Conservation (phyloP, 1,140 invertebrate species). For the Drosophila pseudoobscura region DNA sequence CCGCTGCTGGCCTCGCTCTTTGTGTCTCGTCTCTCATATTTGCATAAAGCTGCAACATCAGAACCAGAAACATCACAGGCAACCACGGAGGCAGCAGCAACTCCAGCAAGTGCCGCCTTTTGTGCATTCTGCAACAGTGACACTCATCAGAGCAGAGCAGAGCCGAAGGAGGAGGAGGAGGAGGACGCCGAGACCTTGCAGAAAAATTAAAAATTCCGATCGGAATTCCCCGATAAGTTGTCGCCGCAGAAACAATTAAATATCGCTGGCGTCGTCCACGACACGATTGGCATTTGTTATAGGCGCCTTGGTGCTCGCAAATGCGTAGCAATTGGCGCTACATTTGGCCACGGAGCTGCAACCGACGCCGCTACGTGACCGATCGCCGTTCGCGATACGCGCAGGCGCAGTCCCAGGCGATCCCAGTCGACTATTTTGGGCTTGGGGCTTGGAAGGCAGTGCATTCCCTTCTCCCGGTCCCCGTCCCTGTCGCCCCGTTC, state of each 20-base stretch:
- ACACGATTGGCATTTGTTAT: conserved; percentile 82
- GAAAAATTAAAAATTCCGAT: conserved; percentile 80
- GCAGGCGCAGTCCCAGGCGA: conserved; percentile 1
- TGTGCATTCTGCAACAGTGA: conserved; percentile 64
- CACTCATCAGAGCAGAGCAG: conserved; percentile 60
- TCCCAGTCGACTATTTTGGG: conserved; percentile 46
- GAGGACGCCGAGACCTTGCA: conserved; percentile 43
- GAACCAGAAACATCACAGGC: neutral
- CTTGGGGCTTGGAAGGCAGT: conserved; percentile 9
- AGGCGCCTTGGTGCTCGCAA: conserved; percentile 76
- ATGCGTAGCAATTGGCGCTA: conserved; percentile 81
- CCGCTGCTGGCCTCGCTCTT: conserved; percentile 13
- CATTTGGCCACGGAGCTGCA: conserved; percentile 75
- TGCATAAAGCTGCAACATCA: conserved; percentile 56
- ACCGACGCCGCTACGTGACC: conserved; percentile 66
- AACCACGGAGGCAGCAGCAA: conserved; percentile 6
- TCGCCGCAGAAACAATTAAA: conserved; percentile 78
- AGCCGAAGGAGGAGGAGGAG: neutral
- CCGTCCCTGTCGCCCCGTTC: neutral
- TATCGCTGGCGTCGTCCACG: conserved; percentile 79
- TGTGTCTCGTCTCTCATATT: conserved; percentile 65
- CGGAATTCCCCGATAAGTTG: conserved; percentile 80
- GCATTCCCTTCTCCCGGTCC: neutral
- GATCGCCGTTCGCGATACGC: conserved; percentile 68
- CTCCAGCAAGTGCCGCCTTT: conserved; percentile 4